These are phyloP conservation scores for Spodoptera litura DNA, from an alignment of 1,140 invertebrate species.

Conservation along the genomic window DNA sequence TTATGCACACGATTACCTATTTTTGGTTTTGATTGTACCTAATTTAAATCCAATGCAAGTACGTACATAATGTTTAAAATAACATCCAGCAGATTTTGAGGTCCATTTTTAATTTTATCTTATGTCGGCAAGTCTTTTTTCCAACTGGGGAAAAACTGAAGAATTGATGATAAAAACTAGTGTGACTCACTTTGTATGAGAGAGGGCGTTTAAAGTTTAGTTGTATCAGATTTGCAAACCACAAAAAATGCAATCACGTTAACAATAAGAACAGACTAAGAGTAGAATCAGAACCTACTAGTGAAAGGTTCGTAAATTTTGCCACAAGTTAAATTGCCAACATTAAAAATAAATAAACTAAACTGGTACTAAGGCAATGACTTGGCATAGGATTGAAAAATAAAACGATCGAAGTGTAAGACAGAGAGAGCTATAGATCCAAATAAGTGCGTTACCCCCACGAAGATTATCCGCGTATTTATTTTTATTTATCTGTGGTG, in stretches of 20 bases:
- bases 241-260: constrained; percentile 11
- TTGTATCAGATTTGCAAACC: neutral
- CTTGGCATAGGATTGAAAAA: constrained; percentile 76
- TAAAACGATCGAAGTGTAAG: constrained; percentile 68
- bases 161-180: too few relatives aligned
- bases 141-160: too few relatives aligned
- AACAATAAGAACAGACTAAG: neutral
- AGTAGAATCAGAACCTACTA: constrained; percentile 41
- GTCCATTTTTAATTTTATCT: too few relatives aligned
- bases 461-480: constrained; percentile 78
- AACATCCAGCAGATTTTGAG: too few relatives aligned
- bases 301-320: constrained; percentile 74
- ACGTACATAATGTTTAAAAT: too few relatives aligned
- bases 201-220: too few relatives aligned
- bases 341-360: constrained; percentile 80
- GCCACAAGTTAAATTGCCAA: constrained; percentile 67
- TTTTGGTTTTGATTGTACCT: too few relatives aligned
- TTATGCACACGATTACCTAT: too few relatives aligned
- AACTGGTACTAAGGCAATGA: constrained; percentile 77
- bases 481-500: constrained; percentile 73
- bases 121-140: too few relatives aligned
- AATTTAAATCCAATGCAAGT: too few relatives aligned
- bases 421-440: constrained; percentile 65
- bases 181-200: too few relatives aligned
- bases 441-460: constrained; percentile 85